Evolutionary conservation across 30 jellyfish, hydroid and myxozoan species (phyloP).

Genomic region (Catostylus mosaicus): DNA sequence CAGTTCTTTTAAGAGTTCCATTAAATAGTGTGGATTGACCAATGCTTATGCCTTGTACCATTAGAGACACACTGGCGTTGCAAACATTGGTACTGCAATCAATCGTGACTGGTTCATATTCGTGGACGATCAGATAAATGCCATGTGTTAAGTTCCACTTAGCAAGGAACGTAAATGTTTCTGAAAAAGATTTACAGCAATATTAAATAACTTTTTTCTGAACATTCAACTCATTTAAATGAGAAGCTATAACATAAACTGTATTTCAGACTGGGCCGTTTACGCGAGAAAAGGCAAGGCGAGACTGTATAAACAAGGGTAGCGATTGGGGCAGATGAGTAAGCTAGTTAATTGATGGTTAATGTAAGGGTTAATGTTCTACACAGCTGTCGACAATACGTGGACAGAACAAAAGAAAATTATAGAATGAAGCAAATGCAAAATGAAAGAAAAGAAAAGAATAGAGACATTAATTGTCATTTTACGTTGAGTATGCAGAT

Average conservation of each 20-base stretch:
- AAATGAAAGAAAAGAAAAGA: no score
- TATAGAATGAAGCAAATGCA: no score
- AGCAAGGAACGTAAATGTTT: background rate
- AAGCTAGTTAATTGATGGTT: no score
- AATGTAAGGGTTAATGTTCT: no score
- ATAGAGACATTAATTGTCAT: no score
- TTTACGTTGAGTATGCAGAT: no score
- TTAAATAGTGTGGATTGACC: background rate
- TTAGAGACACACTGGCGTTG: slow-evolving; percentile 2
- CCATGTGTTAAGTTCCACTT: background rate
- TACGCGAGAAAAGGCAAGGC: background rate
- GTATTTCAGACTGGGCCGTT: background rate
- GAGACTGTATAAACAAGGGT: background rate
- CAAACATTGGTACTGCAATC: slow-evolving; percentile 16
- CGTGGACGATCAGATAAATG: background rate
- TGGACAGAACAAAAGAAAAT: no score
- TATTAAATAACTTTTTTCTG: background rate
- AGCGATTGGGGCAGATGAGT: no score
- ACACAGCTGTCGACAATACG: no score
- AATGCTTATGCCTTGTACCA: background rate
- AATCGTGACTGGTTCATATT: background rate
- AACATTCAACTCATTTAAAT: background rate
- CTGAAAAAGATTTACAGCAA: background rate
- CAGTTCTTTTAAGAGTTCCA: background rate
- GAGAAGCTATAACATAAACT: background rate